Conservation (phyloP, 2,888 invertebrate species). For the Halictus ligatus region DNA sequence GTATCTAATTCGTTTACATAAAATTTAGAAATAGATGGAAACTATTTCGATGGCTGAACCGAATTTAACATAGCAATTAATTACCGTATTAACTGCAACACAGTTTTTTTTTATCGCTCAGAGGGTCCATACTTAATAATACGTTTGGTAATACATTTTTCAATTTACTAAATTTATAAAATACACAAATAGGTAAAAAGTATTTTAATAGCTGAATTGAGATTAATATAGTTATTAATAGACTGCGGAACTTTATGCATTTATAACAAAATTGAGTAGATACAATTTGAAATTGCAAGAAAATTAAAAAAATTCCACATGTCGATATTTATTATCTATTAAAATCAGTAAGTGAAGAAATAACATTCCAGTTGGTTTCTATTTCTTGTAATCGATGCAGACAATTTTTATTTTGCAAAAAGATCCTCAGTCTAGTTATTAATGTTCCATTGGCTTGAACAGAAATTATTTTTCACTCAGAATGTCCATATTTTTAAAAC, state of each 20-base stretch:
- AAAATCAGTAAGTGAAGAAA: too few relatives aligned
- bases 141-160: neutral
- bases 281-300: too few relatives aligned
- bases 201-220: neutral
- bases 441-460: too few relatives aligned
- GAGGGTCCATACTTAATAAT: neutral
- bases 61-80: neutral
- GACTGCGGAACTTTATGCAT: too few relatives aligned
- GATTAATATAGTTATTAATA: neutral
- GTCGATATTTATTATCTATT: too few relatives aligned
- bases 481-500: neutral
- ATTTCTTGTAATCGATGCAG: too few relatives aligned
- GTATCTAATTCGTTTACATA: neutral
- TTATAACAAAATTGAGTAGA: too few relatives aligned
- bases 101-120: neutral
- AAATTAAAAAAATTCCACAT: too few relatives aligned
- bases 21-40: neutral
- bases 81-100: neutral
- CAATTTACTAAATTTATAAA: neutral
- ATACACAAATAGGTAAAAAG: neutral
- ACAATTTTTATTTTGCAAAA: too few relatives aligned
- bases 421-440: too few relatives aligned
- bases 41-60: neutral
- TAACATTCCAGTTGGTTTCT: too few relatives aligned
- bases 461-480: neutral